These are phyloP conservation scores for Whitmania pigra DNA, from an alignment of 1,140 invertebrate genomes.

Conservation along the genomic window DNA sequence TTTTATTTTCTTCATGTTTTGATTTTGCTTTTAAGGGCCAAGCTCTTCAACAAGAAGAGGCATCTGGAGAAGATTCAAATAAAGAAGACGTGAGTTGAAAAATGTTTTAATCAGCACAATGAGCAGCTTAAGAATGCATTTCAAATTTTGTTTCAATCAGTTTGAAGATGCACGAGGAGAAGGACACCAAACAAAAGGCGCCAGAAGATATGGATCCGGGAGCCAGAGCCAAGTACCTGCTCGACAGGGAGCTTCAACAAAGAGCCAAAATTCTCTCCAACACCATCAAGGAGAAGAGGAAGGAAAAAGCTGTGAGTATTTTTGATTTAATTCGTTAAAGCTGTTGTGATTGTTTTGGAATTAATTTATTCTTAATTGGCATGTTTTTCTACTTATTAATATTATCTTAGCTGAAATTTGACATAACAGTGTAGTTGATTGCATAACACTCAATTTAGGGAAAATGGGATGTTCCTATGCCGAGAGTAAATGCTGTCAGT, in stretches of 20 bases:
- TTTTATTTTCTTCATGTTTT: background rate
- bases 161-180: constrained; percentile 47
- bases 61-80: constrained; percentile 97
- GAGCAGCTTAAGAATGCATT: background rate
- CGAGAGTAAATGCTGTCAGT: constrained; percentile 91
- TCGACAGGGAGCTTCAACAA: constrained; percentile 88
- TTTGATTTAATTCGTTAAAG: background rate
- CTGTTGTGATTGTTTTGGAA: background rate
- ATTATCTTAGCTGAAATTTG: too few relatives aligned
- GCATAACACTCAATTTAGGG: constrained; percentile 48
- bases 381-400: too few relatives aligned
- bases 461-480: constrained; percentile 98
- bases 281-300: constrained; percentile 99
- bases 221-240: constrained; percentile 83
- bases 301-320: constrained; percentile 73
- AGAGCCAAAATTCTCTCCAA: constrained; percentile 91
- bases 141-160: constrained; percentile 20
- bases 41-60: constrained; percentile 89
- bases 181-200: constrained; percentile 62
- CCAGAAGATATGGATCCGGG: constrained; percentile 71
- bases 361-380: too few relatives aligned
- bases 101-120: background rate
- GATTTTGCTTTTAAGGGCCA: constrained; percentile 51
- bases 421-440: too few relatives aligned
- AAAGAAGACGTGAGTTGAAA: constrained; percentile 66